These are phyloP conservation scores for Poecile atricapillus DNA, from an alignment of 2,113 vertebrate genomes.

Conservation along the genomic window DNA sequence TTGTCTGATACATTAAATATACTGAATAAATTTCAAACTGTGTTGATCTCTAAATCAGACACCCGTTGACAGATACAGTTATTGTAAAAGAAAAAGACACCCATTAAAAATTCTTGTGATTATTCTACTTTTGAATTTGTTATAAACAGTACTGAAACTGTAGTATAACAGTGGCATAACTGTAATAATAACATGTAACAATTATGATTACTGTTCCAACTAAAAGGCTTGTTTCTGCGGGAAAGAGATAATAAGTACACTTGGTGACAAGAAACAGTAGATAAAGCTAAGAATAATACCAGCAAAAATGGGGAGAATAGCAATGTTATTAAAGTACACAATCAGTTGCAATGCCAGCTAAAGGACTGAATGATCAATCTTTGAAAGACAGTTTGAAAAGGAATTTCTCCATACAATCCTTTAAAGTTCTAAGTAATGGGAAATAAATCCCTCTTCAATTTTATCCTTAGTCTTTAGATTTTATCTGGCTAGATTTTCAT, in stretches of 20 bases:
- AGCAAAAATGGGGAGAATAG: background rate
- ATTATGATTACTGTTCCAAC: background rate
- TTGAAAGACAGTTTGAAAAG: background rate
- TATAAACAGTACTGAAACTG: background rate
- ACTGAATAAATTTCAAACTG: background rate
- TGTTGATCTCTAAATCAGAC: background rate
- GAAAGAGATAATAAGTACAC: background rate
- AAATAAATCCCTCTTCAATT: background rate
- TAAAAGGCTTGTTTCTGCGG: background rate
- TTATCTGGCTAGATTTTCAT: accelerated
- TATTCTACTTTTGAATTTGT: background rate
- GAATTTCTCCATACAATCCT: background rate
- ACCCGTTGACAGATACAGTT: background rate
- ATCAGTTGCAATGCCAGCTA: background rate
- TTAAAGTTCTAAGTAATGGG: background rate
- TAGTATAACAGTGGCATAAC: background rate
- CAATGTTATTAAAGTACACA: background rate
- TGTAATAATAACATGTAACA: background rate
- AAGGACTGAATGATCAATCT: background rate
- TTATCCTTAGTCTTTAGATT: background rate
- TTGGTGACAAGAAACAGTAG: background rate
- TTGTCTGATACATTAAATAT: background rate
- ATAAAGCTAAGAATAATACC: background rate
- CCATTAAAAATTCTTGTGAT: background rate
- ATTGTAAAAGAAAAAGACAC: background rate